phyloP scores from a whole-genome alignment of 2,797 vertebrate genomes.

The Acrocephalus scirpaceus region DNA sequence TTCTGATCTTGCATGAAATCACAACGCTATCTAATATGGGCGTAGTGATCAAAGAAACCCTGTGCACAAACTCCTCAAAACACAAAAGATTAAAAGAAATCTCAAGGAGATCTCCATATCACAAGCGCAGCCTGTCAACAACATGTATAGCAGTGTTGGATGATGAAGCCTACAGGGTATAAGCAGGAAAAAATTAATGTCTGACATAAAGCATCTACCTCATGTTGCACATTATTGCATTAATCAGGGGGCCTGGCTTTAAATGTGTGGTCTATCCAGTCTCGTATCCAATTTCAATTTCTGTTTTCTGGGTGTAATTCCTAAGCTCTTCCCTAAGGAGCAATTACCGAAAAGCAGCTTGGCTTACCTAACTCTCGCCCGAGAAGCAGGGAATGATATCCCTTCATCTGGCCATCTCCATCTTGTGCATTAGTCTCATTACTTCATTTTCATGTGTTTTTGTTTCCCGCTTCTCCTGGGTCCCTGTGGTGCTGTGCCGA shows the following conservation, averaged over 20 bases:
- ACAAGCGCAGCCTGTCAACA: background rate
- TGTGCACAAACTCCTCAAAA: background rate
- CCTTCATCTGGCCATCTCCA: background rate
- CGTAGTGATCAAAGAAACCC: background rate
- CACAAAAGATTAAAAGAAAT: background rate
- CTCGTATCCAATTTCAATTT: background rate
- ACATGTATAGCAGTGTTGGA: background rate
- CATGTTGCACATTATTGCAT: background rate
- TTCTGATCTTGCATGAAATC: background rate
- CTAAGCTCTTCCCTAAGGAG: background rate
- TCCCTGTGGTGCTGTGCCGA: background rate
- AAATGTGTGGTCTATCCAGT: background rate
- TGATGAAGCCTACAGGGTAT: background rate
- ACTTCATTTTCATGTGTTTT: background rate
- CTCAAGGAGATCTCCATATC: background rate
- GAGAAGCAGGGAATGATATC: background rate
- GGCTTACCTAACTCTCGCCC: background rate
- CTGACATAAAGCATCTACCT: background rate
- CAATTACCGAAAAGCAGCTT: background rate
- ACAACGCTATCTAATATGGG: background rate
- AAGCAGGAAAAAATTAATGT: background rate
- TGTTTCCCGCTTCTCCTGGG: background rate
- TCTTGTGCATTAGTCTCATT: slow-evolving; percentile 38
- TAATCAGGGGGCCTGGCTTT: background rate
- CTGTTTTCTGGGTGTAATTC: background rate